phyloP scores from a whole-genome alignment of 37 sponge, comb jelly and placozoan genomes.

The Hormiphora californensis region DNA sequence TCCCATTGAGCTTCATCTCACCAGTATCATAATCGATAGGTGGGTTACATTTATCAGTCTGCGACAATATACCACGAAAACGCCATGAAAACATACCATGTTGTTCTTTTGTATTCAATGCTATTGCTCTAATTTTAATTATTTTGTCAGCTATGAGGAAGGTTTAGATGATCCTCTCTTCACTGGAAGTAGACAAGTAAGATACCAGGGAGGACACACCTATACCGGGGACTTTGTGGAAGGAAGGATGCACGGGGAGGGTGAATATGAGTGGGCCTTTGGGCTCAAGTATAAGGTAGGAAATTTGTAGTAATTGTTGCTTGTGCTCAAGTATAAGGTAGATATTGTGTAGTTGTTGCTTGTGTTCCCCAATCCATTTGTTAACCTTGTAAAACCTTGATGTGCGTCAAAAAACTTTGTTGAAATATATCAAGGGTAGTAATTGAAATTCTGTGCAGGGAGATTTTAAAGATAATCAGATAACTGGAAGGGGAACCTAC shows the following conservation, averaged over 20 bases:
- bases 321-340: not conserved
- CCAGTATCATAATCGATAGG: constrained; percentile 30
- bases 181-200: constrained; percentile 18
- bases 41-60: not conserved
- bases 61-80: not conserved
- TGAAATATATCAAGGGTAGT: not conserved
- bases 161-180: constrained; percentile 20
- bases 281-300: constrained; percentile 70
- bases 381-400: too few species aligned
- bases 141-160: constrained; percentile 11
- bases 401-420: too few species aligned
- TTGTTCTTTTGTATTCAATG: not conserved
- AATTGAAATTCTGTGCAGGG: constrained; percentile 57
- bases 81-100: too few species aligned
- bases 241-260: constrained; percentile 74
- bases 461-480: constrained; percentile 59
- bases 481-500: constrained; percentile 67
- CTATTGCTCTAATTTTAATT: not conserved
- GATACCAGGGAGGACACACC: constrained; percentile 14
- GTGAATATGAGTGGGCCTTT: constrained; percentile 68
- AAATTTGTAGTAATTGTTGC: not conserved
- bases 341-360: not conserved
- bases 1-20: not conserved
- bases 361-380: too few species aligned
- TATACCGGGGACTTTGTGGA: constrained; percentile 62